Evolutionary conservation across 2,888 invertebrate genomes (phyloP), one percentile per base, ranked within the genome.

Genomic region (Drosophila histrio): DNA sequence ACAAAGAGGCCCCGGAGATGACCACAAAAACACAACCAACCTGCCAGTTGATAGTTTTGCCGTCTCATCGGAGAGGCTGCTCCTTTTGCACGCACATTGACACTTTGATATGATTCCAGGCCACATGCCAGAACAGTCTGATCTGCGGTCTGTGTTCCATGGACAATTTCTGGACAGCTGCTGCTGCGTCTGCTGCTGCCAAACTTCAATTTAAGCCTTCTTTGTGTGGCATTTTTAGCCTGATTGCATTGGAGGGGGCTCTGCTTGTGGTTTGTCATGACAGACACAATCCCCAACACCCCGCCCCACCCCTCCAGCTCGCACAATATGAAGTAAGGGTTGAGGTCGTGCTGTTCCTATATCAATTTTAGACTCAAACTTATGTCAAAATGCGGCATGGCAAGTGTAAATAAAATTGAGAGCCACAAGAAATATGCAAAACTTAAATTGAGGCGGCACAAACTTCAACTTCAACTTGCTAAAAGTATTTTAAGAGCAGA

Each of bases 171-270:
- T 32, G 43, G 49, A 19, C 28, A 60, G 39, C 17, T 30, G 36
- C n/a, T 19, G 17, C 30, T 44, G 54, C 34, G n/a, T n/a, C n/a
- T 30, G 17, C 47, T 19, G 36, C 22, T 65, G 52, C 49, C 63
- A 65, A 79, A 82, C 70, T 82, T 79, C 77, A 70, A 73, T 81
- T 80, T 79, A 57, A 67, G 69, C 67, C 67, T 65, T 54, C 74
- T 84, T 81, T 78, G 76, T 79, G 76, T 73, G 71, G 79, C 78
- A 76, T 75, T 78, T 78, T 68, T 63, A 61, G 79, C 76, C 64
- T 78, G 73, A 73, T 76, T 67, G 60, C 60, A 63, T 70, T 62
- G 61, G 66, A 71, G 13, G 30, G 74, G n/a, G 7, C 19, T 52
- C 28, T 63, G 62, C 32, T 15, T 65, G 69, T 74, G 79, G 64